Percentiles rank a stretch among this genome's conserved stretches.
Conservation (phyloP, 1,140 invertebrate genomes). For the Phthorimaea operculella region DNA sequence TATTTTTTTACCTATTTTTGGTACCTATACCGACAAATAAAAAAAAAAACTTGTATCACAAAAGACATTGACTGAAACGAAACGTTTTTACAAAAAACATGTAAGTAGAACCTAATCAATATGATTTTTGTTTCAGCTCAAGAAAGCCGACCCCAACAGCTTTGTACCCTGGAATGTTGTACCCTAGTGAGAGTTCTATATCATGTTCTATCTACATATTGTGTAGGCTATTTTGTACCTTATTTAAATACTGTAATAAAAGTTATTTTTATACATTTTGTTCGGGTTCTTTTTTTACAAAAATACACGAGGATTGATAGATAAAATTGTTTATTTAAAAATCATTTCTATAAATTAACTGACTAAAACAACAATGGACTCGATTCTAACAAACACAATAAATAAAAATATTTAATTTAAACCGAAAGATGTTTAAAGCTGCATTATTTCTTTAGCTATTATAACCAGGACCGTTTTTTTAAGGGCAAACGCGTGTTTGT, state of each 20-base stretch:
- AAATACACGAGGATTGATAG: conserved; percentile 7
- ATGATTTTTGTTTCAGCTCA: conserved; percentile 61
- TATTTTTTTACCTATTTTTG: no score
- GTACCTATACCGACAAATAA: no score
- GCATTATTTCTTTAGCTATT: not conserved
- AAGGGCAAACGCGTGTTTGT: not conserved
- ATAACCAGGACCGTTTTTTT: not conserved
- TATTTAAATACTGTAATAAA: not conserved
- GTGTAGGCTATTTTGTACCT: no score
- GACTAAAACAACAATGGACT: conserved; percentile 33
- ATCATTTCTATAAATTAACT: conserved; percentile 35
- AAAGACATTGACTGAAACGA: no score
- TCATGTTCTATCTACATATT: no score
- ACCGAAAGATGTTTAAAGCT: not conserved
- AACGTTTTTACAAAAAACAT: no score
- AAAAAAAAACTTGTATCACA: no score
- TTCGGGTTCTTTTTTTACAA: not conserved
- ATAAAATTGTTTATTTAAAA: conserved; percentile 47
- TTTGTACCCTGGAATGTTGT: conserved; percentile 73
- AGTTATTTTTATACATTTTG: not conserved
- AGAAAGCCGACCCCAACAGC: conserved; percentile 55
- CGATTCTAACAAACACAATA: conserved; percentile 21
- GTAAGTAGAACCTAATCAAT: no score
- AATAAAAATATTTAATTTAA: not conserved
- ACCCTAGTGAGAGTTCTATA: conserved; percentile 33